These are phyloP conservation scores for Athalia cordata DNA, from an alignment of 2,888 invertebrate species.

Conservation along the genomic window DNA sequence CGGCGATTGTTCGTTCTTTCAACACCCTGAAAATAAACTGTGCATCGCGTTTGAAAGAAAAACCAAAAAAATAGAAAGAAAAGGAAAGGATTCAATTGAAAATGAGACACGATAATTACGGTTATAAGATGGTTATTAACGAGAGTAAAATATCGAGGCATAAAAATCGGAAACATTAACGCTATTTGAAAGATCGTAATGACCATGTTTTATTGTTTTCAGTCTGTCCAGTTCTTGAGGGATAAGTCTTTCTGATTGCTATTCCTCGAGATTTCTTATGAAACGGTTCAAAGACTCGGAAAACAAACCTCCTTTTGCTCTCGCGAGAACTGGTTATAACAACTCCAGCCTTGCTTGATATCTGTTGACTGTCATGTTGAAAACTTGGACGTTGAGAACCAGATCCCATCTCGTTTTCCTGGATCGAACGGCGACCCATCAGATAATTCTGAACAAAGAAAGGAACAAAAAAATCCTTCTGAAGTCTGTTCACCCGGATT, in stretches of 20 bases:
- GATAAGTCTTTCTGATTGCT: not conserved
- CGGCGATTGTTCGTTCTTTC: no score
- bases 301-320: slow-evolving; percentile 86
- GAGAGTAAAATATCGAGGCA: slow-evolving; percentile 16
- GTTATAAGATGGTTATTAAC: no score
- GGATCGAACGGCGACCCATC: slow-evolving; percentile 73
- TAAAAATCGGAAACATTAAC: slow-evolving; percentile 1
- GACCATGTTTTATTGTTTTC: not conserved
- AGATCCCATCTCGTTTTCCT: slow-evolving; percentile 68
- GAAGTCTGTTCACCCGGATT: not conserved
- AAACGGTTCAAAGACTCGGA: slow-evolving; percentile 1
- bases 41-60: no score
- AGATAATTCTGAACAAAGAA: slow-evolving; percentile 73
- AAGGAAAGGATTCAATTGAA: no score
- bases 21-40: no score
- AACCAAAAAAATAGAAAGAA: no score
- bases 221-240: not conserved
- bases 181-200: not conserved
- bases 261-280: not conserved
- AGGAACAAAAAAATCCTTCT: not conserved
- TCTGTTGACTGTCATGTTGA: slow-evolving; percentile 63
- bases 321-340: slow-evolving; percentile 93
- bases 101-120: no score
- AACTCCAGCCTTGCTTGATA: slow-evolving; percentile 84
- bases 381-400: slow-evolving; percentile 57